These are phyloP conservation scores for Drosophila suboccidentalis DNA, from an alignment of 2,888 invertebrate genomes.

Conservation along the genomic window DNA sequence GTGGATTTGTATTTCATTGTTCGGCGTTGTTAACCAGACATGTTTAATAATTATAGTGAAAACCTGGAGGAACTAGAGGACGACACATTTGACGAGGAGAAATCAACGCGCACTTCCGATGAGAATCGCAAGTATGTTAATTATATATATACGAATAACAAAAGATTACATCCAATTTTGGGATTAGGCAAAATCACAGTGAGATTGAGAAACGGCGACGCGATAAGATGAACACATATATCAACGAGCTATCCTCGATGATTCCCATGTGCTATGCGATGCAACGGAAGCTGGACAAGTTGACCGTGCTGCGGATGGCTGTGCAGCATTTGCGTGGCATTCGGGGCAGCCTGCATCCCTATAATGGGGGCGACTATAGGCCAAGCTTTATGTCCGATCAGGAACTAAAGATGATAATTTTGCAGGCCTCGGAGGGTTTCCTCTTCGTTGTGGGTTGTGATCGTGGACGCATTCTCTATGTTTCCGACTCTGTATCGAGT, in stretches of 20 bases:
- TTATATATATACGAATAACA: background rate
- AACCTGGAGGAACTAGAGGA: slow-evolving; percentile 87
- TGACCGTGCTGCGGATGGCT: slow-evolving; percentile 96
- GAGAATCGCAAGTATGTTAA: slow-evolving; percentile 88
- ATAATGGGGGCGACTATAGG: slow-evolving; percentile 91
- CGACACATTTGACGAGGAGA: slow-evolving; percentile 89
- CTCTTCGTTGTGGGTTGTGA: slow-evolving; percentile 97
- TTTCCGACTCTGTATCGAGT: slow-evolving; percentile 94
- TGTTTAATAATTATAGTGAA: slow-evolving; percentile 63
- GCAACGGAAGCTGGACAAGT: slow-evolving; percentile 96
- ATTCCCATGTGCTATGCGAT: slow-evolving; percentile 97
- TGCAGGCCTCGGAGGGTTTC: slow-evolving; percentile 95
- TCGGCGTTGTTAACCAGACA: background rate
- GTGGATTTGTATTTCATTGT: slow-evolving; percentile 36
- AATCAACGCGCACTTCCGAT: slow-evolving; percentile 89
- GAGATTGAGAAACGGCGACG: slow-evolving; percentile 97
- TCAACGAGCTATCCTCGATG: slow-evolving; percentile 94
- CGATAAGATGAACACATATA: slow-evolving; percentile 98
- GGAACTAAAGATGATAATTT: slow-evolving; percentile 93
- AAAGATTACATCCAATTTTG: background rate
- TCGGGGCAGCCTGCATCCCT: slow-evolving; percentile 90
- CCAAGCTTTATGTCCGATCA: slow-evolving; percentile 94
- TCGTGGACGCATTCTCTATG: slow-evolving; percentile 94
- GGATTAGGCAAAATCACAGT: slow-evolving; percentile 95
- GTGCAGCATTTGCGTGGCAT: slow-evolving; percentile 96